Evolutionary conservation across 2,797 vertebrate species (phyloP).

Genomic region (Gadopsis bispinosus): DNA sequence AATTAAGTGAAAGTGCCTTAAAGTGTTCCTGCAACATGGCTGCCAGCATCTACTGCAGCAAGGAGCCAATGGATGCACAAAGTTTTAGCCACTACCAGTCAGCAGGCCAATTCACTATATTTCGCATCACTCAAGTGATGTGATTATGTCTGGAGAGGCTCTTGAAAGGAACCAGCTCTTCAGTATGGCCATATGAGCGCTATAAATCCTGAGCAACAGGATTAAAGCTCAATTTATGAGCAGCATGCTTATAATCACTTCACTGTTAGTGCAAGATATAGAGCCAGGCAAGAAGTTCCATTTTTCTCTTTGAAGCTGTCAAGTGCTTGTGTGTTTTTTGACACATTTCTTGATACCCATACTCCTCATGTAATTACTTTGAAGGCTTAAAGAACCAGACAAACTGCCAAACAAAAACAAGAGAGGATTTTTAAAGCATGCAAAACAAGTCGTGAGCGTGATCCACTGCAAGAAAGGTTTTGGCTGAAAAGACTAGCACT

Average conservation of each 20-base stretch:
- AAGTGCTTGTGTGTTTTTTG: constrained; percentile 27
- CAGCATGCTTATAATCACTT: constrained; percentile 63
- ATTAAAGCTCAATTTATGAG: constrained; percentile 72
- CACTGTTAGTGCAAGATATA: constrained; percentile 54
- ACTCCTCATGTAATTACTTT: constrained; percentile 31
- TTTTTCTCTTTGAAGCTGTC: constrained; percentile 43
- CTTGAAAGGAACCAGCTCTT: constrained; percentile 60
- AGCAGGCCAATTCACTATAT: constrained; percentile 63
- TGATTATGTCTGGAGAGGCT: constrained; percentile 74
- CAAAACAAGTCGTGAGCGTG: constrained; percentile 4
- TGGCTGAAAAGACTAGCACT: constrained; percentile 22
- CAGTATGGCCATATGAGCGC: constrained; percentile 62
- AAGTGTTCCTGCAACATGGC: constrained; percentile 47
- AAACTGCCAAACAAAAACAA: constrained; percentile 24
- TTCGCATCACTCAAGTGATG: constrained; percentile 64
- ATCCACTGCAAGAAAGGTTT: constrained; percentile 35
- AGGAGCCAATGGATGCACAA: constrained; percentile 53
- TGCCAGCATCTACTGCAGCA: constrained; percentile 49
- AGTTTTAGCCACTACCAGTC: constrained; percentile 60
- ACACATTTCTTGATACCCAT: constrained; percentile 40
- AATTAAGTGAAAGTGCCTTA: constrained; percentile 56
- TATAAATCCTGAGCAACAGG: constrained; percentile 70
- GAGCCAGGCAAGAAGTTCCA: constrained; percentile 32
- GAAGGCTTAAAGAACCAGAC: constrained; percentile 30
- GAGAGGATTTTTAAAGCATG: constrained; percentile 18